Evolutionary conservation across 2,113 vertebrate genomes (phyloP).

Genomic region (Phocoena phocoena): DNA sequence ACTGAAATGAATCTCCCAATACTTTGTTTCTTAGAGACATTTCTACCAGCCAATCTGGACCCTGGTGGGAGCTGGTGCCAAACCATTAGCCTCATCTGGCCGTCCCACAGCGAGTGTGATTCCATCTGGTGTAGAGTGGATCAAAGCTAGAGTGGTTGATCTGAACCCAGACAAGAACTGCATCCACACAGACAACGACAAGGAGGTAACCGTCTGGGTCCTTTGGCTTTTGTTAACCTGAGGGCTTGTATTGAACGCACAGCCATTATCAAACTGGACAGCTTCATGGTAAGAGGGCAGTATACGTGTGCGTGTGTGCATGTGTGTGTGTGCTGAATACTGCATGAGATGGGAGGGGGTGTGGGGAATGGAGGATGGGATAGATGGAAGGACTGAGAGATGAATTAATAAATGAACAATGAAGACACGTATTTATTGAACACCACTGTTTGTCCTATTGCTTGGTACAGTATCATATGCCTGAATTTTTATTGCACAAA

Average conservation of each 20-base stretch:
- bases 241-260: not conserved
- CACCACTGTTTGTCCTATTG: not conserved
- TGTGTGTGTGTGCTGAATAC: not conserved
- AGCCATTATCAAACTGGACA: not conserved
- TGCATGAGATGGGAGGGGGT: not conserved
- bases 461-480: not conserved
- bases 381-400: not conserved
- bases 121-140: conserved; percentile 93
- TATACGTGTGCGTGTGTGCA: accelerated
- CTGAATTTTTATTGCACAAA: not conserved
- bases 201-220: conserved; percentile 81
- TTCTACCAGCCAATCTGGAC: conserved; percentile 99
- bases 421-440: not conserved
- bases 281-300: not conserved
- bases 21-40: conserved; percentile 86
- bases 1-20: not conserved
- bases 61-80: conserved; percentile 94
- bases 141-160: conserved; percentile 90
- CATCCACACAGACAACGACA: conserved; percentile 87
- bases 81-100: conserved; percentile 86
- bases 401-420: not conserved
- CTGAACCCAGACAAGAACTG: conserved; percentile 92
- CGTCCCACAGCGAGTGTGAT: conserved; percentile 89
- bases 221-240: not conserved
- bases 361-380: not conserved